Evolutionary conservation across 2,113 vertebrate species (phyloP), one percentile per base, ranked within the genome.

Genomic region (Eulacestoma nigropectus): DNA sequence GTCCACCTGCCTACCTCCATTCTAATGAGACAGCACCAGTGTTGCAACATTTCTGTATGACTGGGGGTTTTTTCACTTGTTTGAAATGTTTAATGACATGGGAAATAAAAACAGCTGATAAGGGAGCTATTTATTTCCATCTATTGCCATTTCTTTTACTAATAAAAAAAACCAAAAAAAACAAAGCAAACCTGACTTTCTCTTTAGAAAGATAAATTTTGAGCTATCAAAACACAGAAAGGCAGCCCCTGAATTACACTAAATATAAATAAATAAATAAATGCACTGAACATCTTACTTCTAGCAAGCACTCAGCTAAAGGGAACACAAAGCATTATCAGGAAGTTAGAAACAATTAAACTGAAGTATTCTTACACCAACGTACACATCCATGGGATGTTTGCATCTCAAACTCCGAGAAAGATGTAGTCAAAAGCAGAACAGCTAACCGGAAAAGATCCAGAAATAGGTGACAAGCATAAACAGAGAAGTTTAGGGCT

Each of bases 311-410:
- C 7, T 2, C 10, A 82, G 21, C 13, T 74, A 52, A 70, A 75
- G 2, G 17, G 8, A 85, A 53, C 16, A 69, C 7, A 20, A 60
- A 4, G 11, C 17, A 37, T 14, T 57, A 69, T 3, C 8, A 47
- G 10, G 1, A 82, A 75, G 10, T n/a, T 17, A n/a, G 5, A 60
- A 82, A 41, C 12, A 50, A 72, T 17, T 22, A 41, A 50, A 75
- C 7, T 10, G 3, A 80, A 84, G 8, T 8, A 42, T 42, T 68
- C 10, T 56, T 55, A 55, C 18, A 57, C 5, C n/a, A 35, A 2
- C 4, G 1, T 13, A 27, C 8, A 62, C 10, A 41, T 8, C 22
- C 27, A 37, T 2, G 6, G 20, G 6, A 62, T 5, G 10, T 2
- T 6, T 46, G 22, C 14, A 72, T 35, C 44, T 47, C 41, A 47